A percentile compares a stretch with the other conserved stretches of the same genome.
Evolutionary conservation across 1,140 invertebrate species (phyloP).

Genomic region (Elymnias hypermnestra): DNA sequence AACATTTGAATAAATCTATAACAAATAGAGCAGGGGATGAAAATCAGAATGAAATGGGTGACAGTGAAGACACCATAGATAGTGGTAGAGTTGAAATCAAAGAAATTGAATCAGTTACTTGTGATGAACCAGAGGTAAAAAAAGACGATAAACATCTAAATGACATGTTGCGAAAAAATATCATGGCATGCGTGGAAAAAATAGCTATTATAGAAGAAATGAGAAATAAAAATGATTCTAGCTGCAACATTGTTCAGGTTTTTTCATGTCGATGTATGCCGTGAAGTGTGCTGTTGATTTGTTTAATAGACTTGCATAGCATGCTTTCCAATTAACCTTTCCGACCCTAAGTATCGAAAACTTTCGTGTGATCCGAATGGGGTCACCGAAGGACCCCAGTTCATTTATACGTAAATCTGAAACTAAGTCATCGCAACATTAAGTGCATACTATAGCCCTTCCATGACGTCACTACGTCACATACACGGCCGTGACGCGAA

Average conservation of each 20-base stretch:
- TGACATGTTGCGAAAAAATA: slow-evolving; percentile 60
- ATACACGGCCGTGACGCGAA: too few relatives aligned
- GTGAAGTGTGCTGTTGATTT: slow-evolving; percentile 42
- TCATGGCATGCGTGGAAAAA: slow-evolving; percentile 65
- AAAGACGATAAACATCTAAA: slow-evolving; percentile 53
- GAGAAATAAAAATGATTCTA: slow-evolving; percentile 47
- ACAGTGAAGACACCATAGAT: slow-evolving; percentile 20
- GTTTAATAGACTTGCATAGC: slow-evolving; percentile 25
- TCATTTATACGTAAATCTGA: too few relatives aligned
- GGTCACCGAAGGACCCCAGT: too few relatives aligned
- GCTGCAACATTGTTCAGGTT: slow-evolving; percentile 47
- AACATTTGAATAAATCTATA: slow-evolving; percentile 62
- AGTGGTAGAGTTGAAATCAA: slow-evolving; percentile 33
- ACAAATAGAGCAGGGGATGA: slow-evolving; percentile 40
- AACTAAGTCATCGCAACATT: too few relatives aligned
- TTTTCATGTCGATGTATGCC: slow-evolving; percentile 49
- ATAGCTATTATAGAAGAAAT: slow-evolving; percentile 61
- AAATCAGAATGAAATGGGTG: slow-evolving; percentile 24
- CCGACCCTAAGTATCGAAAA: too few relatives aligned
- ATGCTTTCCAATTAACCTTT: slow-evolving; percentile 12
- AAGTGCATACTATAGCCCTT: too few relatives aligned
- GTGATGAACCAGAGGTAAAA: slow-evolving; percentile 29
- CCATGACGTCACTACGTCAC: too few relatives aligned
- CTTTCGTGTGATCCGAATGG: too few relatives aligned
- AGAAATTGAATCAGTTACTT: slow-evolving; percentile 42